Conservation (phyloP, 2,888 invertebrate genomes). For the Scaptomyza polygonia region DNA sequence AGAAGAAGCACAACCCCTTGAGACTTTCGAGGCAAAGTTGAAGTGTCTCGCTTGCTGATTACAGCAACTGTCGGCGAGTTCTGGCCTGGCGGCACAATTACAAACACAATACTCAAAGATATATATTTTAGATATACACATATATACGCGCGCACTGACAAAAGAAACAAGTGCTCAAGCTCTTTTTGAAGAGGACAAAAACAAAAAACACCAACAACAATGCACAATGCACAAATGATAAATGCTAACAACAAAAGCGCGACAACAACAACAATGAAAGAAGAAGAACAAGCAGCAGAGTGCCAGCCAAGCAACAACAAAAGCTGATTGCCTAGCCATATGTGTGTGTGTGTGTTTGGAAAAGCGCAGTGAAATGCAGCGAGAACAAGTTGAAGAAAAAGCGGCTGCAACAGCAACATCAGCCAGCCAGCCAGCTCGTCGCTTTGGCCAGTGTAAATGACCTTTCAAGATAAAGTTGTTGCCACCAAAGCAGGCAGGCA, state of each 20-base stretch:
- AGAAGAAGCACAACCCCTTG: slow-evolving; percentile 5
- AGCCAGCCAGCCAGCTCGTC: slow-evolving; percentile 25
- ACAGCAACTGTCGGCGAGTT: slow-evolving; percentile 58
- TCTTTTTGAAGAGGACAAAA: slow-evolving; percentile 4
- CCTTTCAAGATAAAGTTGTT: slow-evolving; percentile 81
- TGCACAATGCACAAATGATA: slow-evolving; percentile 61
- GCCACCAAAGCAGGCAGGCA: slow-evolving; percentile 59
- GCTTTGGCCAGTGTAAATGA: slow-evolving; percentile 74
- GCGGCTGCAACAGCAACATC: slow-evolving; percentile 31
- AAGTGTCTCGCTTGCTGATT: slow-evolving; percentile 64
- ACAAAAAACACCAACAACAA: slow-evolving; percentile 50
- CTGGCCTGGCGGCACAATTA: slow-evolving; percentile 50
- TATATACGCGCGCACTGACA: slow-evolving; percentile 42
- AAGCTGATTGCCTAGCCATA: slow-evolving; percentile 65
- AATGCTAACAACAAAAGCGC: slow-evolving; percentile 59
- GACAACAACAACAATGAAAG: slow-evolving; percentile 24
- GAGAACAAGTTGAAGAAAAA: slow-evolving; percentile 67
- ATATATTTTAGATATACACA: slow-evolving; percentile 31
- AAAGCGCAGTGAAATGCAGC: slow-evolving; percentile 64
- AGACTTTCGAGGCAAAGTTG: slow-evolving; percentile 22
- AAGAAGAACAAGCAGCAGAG: slow-evolving; percentile 24
- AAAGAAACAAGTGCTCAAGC: slow-evolving; percentile 43
- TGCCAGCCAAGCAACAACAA: slow-evolving; percentile 42
- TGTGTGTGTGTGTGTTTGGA: slow-evolving; percentile 34
- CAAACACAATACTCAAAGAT: slow-evolving; percentile 36